phyloP scores from a whole-genome alignment of 2,888 invertebrate genomes.

The Leptopilina syphax region DNA sequence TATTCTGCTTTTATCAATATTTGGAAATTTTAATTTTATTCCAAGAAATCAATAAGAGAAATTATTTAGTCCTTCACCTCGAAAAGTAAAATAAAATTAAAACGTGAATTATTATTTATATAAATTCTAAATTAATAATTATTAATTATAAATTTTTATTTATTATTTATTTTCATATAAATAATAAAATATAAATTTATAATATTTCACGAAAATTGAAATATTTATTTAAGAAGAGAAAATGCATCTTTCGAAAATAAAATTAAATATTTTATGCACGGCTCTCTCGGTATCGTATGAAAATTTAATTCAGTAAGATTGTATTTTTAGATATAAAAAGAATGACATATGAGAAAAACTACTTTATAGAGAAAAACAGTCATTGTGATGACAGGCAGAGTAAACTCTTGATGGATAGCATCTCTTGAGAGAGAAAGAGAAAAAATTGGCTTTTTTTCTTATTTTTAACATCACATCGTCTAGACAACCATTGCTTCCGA shows the following conservation, averaged over 20 bases:
- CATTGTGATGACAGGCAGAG: slow-evolving; percentile 4
- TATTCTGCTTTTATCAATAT: slow-evolving; percentile 11
- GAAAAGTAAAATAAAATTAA: too few relatives aligned
- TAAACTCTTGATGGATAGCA: slow-evolving; percentile 36
- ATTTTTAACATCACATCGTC: neutral
- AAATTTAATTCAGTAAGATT: neutral
- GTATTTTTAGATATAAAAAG: slow-evolving; percentile 5
- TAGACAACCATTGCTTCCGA: neutral
- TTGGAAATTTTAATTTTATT: too few relatives aligned
- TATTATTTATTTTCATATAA: too few relatives aligned
- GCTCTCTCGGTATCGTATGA: neutral
- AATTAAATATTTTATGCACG: neutral
- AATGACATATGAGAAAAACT: slow-evolving; percentile 33
- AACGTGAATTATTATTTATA: too few relatives aligned
- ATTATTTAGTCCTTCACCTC: too few relatives aligned
- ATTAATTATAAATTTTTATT: too few relatives aligned
- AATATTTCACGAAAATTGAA: too few relatives aligned
- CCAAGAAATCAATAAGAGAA: too few relatives aligned
- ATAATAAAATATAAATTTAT: too few relatives aligned
- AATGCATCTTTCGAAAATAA: neutral
- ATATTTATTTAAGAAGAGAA: neutral
- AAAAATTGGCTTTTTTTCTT: neutral
- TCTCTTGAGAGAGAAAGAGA: neutral
- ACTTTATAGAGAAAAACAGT: slow-evolving; percentile 18
- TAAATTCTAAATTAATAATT: too few relatives aligned